Base-by-base conservation (phyloP, 1,140 invertebrate genomes). In the Trichonephila clavata region DNA sequence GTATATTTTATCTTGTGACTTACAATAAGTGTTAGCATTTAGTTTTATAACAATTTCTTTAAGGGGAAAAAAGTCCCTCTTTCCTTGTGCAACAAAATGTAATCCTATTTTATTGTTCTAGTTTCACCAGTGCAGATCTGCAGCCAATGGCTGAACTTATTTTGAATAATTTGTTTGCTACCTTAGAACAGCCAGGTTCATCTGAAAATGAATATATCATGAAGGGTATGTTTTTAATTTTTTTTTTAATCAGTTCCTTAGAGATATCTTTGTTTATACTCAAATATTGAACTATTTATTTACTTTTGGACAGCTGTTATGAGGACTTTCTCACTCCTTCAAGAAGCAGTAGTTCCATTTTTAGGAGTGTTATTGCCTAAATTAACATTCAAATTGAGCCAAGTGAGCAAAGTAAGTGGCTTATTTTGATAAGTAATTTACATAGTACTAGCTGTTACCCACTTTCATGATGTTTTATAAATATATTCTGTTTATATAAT, bases 161-260 rank as follows among this genome's bases (percentile, higher is more conserved):
- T 80, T 96, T 99, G 5, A 96, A 96, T 10, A 97, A 97, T 94
- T 96, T 99, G 8, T 98, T 99, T 95, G 95, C 95, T 13, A 97
- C 97, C 39, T 96, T 99, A 65, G 97, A 97, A 5, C 96, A 97
- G 90, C 96, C 96, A 4, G 97, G 97, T 18, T 98, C 98, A 1
- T 96, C 97, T 94, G 99, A 99, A 96, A 99, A 99, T 96, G 99
- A 99, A 96, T 99, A 99, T 95, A 97, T 98, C 1, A 99, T 99
- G 98, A 99, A 99, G 97, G 97, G 97, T 97, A 95, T 71, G 57
- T 39, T 83, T 6, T 18, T 27, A 10, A 43, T 21, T 32, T 90
- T 14, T 77, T 13, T 20, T 24, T 39, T 18, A 63, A 18, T 6
- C 6, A 18, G 5, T 63, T 20, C 16, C n/a, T 63, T 20, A 20